A percentile compares a stretch with the other conserved stretches of the same genome.
These are phyloP conservation scores for Sylvicola fuscatus DNA, from an alignment of 2,888 invertebrate species.

Conservation along the genomic window DNA sequence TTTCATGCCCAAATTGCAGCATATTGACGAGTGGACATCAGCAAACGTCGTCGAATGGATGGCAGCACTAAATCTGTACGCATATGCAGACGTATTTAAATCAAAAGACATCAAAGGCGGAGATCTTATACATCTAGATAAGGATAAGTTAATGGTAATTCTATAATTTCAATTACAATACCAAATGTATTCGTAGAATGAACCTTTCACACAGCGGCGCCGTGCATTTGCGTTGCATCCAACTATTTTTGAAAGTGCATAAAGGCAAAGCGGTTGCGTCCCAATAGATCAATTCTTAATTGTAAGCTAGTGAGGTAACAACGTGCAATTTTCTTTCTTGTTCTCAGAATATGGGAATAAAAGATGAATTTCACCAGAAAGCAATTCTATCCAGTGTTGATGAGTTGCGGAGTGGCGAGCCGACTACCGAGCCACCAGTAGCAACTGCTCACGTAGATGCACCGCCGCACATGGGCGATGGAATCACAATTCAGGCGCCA, in stretches of 20 bases:
- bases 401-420: slow-evolving; percentile 30
- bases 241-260: neutral
- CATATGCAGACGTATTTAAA: slow-evolving; percentile 48
- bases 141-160: slow-evolving; percentile 43
- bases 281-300: no score
- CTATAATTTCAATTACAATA: neutral
- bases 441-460: no score
- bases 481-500: no score
- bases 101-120: slow-evolving; percentile 47
- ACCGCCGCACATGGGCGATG: no score
- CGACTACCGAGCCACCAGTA: slow-evolving; percentile 8
- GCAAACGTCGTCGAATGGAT: slow-evolving; percentile 54
- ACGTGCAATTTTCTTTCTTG: slow-evolving; percentile 6
- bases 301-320: no score
- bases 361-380: slow-evolving; percentile 50
- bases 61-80: slow-evolving; percentile 49
- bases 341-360: slow-evolving; percentile 49
- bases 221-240: neutral
- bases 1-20: slow-evolving; percentile 23
- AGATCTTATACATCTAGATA: slow-evolving; percentile 40
- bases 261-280: no score
- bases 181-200: no score
- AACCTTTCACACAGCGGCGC: no score
- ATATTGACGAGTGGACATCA: slow-evolving; percentile 46
- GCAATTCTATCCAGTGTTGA: slow-evolving; percentile 45